Base-by-base conservation (phyloP, 2,797 vertebrate species). In the Oreochromis grahami region DNA sequence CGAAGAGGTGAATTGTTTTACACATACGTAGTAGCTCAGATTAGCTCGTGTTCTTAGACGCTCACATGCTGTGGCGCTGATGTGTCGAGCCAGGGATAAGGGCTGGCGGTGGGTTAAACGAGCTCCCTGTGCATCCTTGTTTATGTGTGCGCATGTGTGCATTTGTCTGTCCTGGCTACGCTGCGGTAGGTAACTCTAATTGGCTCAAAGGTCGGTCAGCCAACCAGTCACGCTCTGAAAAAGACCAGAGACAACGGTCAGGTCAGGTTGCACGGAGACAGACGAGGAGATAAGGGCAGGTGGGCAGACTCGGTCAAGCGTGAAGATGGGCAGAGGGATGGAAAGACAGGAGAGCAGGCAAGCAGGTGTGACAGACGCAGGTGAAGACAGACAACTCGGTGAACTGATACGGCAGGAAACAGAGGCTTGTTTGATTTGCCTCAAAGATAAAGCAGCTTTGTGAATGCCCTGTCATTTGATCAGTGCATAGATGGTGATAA, bases 131-230 rank as follows among this genome's bases (percentile, higher is more conserved):
- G 87, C 43, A 36, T 89, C 82, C 29, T 68, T 84, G 79, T 88
- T 7, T 81, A 36, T 48, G 65, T 60, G 79, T 17, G 15, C 58
- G 63, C 55, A 26, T 79, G 74, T 63, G 52, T 34, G 78, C 52
- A 53, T 86, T 83, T 86, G 86, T 88, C 34, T 36, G 76, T 80
- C 76, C 36, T 26, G 24, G 83, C 78, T 87, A 45, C 90, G 90
- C 93, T 94, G 95, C 84, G 94, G 95, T 95, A 95, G 95, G 94
- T 95, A 92, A 82, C 32, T 83, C 86, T 92, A 92, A 95, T 94
- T 89, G 89, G 83, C 65, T 65, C 89, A 90, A 81, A 90, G 92
- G 94, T 93, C 85, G 29, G 77, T 81, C 84, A 76, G 86, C 85
- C 86, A 86, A 87, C 77, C 87, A 91, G 93, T 91, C 89, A 87